Evolutionary conservation across 2,888 invertebrate genomes (phyloP), one percentile per base, ranked within the genome.

Genomic region (Hymenopus coronatus): DNA sequence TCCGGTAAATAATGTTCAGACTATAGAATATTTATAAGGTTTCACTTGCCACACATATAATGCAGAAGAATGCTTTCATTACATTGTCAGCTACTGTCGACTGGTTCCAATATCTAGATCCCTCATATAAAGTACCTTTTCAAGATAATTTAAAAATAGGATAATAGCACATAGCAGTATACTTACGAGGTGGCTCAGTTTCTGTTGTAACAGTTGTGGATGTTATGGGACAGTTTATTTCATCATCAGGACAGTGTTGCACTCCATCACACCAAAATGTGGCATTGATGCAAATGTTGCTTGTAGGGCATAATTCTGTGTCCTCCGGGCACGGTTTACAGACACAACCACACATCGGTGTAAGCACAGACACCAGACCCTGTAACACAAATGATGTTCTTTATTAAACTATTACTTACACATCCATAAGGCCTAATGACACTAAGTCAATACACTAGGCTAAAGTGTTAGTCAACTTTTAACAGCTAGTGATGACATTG

Each of bases 191-290:
- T 27, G 90, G 70, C 4, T 30, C 4, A 25, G 85, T 40, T n/a
- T 93, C 91, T 0, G 90, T 90, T 28, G 89, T 85, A 81, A 89
- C 88, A 30, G 88, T 88, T 28, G 88, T 82, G 90, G 93, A 92
- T 28, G 93, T 92, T 70, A 92, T 92, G 3, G 91, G 89, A 91
- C 98, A 98, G 89, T 95, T 93, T 3, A 93, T 93, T 93, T 98
- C 98, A 92, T 98, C 98, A 92, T 98, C 97, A 0, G 96, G 96
- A 91, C 98, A 98, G 93, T 98, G 96, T 90, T 95, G 94, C 0
- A 97, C 93, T 0, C 97, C 97, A 92, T 98, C 96, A 92, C 98
- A 98, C 97, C 98, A 98, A 20, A 94, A 93, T 0, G 94, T 93
- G 82, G 95, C 94, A 0, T 96, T 94, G 27, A 98, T 94, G 92